Conservation (phyloP, 2,797 vertebrate genomes). For the Nasua narica region DNA sequence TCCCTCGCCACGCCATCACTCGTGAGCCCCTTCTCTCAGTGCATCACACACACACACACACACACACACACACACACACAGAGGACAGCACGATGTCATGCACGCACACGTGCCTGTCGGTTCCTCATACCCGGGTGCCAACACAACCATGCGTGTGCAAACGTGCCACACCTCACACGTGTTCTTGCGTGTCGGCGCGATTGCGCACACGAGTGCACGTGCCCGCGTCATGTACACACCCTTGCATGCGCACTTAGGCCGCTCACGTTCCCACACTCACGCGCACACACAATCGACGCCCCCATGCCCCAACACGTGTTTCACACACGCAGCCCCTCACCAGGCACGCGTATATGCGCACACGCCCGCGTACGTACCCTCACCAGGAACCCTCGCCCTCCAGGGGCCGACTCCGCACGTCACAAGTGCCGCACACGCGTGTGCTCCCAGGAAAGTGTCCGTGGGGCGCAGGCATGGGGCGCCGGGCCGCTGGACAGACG, state of each 20-base stretch:
- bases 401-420: accelerated
- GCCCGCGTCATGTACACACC: neutral
- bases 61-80: too few species aligned
- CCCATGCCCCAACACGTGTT: neutral
- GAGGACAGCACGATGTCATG: neutral
- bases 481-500: accelerated
- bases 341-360: accelerated
- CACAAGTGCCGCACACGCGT: accelerated
- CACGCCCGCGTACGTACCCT: too few species aligned
- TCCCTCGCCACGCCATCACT: neutral
- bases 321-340: neutral
- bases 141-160: accelerated
- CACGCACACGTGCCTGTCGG: accelerated
- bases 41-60: accelerated
- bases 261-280: neutral
- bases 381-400: accelerated
- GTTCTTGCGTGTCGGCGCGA: accelerated
- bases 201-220: accelerated
- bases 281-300: neutral
- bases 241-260: accelerated
- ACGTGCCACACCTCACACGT: accelerated
- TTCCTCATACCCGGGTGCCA: neutral
- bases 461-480: accelerated
- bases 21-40: neutral
- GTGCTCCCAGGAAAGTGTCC: neutral